These are phyloP conservation scores for Lasioglossum zephyrum DNA, from an alignment of 2,888 invertebrate species.

Conservation along the genomic window DNA sequence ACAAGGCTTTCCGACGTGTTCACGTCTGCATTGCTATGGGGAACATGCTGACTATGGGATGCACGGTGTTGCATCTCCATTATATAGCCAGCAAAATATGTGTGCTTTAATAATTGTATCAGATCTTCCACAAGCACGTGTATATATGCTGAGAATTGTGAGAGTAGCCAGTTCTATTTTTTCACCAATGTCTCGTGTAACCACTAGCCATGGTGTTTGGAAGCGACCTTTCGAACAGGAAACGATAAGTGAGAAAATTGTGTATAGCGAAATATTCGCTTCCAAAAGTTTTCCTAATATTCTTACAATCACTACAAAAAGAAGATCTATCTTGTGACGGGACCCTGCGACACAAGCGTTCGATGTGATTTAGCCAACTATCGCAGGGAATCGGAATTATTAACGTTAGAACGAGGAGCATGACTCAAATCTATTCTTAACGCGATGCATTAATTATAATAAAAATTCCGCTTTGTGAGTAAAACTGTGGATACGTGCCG, in stretches of 20 bases:
- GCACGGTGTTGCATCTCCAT: constrained; percentile 89
- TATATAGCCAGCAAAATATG: constrained; percentile 87
- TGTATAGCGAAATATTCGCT: background rate
- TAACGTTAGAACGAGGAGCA: constrained; percentile 15
- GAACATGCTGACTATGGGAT: constrained; percentile 90
- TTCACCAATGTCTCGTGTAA: too few species aligned
- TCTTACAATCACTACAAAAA: background rate
- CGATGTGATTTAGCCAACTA: constrained; percentile 29
- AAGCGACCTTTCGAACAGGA: background rate
- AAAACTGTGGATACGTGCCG: background rate
- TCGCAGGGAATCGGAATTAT: background rate
- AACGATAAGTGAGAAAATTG: constrained; percentile 15
- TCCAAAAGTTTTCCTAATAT: constrained; percentile 8
- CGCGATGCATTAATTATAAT: constrained; percentile 51
- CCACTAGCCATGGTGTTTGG: too few species aligned
- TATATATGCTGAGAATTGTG: background rate
- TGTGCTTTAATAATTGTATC: constrained; percentile 71
- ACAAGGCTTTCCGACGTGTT: constrained; percentile 90
- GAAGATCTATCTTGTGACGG: constrained; percentile 49
- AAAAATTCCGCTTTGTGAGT: constrained; percentile 26
- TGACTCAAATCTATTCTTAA: constrained; percentile 43
- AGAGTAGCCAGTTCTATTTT: background rate
- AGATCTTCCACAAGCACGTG: background rate
- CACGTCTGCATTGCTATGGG: constrained; percentile 93
- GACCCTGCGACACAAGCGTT: constrained; percentile 41